phyloP scores from a whole-genome alignment of 2,888 invertebrate genomes.

The Anarsia innoxiella region DNA sequence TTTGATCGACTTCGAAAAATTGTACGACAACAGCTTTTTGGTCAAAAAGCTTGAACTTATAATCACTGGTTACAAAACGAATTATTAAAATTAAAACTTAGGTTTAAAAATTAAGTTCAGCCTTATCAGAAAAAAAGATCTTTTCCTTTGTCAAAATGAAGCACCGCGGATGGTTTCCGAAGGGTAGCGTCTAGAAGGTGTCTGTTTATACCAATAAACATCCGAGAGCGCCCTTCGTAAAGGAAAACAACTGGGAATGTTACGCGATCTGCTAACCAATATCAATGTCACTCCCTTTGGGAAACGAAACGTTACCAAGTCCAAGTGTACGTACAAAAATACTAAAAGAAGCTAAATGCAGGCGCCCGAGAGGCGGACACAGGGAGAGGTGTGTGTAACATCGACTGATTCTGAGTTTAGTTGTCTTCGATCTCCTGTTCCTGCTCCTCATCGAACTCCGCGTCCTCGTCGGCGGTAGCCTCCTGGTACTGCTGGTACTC shows the following conservation, averaged over 20 bases:
- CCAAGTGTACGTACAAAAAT: conserved; percentile 44
- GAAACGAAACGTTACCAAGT: conserved; percentile 30
- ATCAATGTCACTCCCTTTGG: conserved; percentile 41
- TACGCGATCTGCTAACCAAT: conserved; percentile 39
- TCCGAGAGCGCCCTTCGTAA: conserved; percentile 60
- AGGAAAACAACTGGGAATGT: conserved; percentile 71
- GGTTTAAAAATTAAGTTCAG: conserved; percentile 68
- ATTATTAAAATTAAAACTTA: conserved; percentile 65
- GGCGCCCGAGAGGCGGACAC: conserved; percentile 29
- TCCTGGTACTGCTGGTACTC: conserved; percentile 97
- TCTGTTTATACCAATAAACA: conserved; percentile 62
- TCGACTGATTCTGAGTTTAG: conserved; percentile 36
- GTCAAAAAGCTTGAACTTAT: conserved; percentile 52
- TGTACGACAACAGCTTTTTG: conserved; percentile 62
- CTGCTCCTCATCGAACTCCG: conserved; percentile 86
- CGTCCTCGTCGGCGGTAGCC: conserved; percentile 88
- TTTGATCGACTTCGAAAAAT: conserved; percentile 68
- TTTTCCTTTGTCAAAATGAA: conserved; percentile 55
- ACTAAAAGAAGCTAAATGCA: conserved; percentile 49
- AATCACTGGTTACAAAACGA: conserved; percentile 59
- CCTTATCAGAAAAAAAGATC: conserved; percentile 74
- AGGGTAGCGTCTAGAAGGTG: conserved; percentile 53
- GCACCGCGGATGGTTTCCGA: conserved; percentile 51
- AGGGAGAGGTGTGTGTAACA: conserved; percentile 24
- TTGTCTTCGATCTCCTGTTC: conserved; percentile 82